These are phyloP conservation scores for Stratiomys singularior DNA, from an alignment of 2,888 invertebrate genomes.

Conservation along the genomic window DNA sequence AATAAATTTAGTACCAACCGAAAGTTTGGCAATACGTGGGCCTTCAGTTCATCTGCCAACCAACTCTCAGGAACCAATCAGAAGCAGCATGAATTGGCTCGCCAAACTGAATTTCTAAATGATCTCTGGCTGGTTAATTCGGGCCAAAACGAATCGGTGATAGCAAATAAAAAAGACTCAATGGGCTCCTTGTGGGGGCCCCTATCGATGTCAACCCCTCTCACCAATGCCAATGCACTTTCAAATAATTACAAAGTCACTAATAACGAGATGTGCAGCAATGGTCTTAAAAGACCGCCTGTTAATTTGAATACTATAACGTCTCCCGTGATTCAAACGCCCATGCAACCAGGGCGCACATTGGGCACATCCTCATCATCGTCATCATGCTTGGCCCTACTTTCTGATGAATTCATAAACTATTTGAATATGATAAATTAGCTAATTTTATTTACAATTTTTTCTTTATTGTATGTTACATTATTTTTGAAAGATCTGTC, in stretches of 20 bases:
- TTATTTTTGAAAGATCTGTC: conserved; percentile 26
- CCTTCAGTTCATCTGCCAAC: conserved; percentile 37
- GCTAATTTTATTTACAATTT: conserved; percentile 53
- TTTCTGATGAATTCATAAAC: conserved; percentile 72
- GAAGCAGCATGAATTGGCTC: conserved; percentile 52
- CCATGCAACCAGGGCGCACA: not conserved
- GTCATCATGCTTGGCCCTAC: conserved; percentile 70
- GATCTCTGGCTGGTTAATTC: conserved; percentile 62
- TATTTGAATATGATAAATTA: conserved; percentile 72
- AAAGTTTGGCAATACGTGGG: conserved; percentile 63
- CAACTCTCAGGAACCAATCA: conserved; percentile 27
- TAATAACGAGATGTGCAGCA: conserved; percentile 13
- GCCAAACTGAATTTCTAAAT: conserved; percentile 58
- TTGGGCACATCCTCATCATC: conserved; percentile 53
- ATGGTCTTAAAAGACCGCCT: conserved; percentile 34
- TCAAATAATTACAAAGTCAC: conserved; percentile 22
- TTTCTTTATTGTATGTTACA: conserved; percentile 49
- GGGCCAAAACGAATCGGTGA: conserved; percentile 48
- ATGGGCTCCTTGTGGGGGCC: conserved; percentile 48
- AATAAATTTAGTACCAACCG: conserved; percentile 41
- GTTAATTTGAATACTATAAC: conserved; percentile 51
- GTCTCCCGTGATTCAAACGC: conserved; percentile 39
- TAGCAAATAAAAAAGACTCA: conserved; percentile 44
- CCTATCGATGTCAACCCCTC: not conserved
- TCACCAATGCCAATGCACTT: conserved; percentile 20